Evolutionary conservation across 2,888 invertebrate species (phyloP).

Genomic region (Synanthedon andrenaeformis): DNA sequence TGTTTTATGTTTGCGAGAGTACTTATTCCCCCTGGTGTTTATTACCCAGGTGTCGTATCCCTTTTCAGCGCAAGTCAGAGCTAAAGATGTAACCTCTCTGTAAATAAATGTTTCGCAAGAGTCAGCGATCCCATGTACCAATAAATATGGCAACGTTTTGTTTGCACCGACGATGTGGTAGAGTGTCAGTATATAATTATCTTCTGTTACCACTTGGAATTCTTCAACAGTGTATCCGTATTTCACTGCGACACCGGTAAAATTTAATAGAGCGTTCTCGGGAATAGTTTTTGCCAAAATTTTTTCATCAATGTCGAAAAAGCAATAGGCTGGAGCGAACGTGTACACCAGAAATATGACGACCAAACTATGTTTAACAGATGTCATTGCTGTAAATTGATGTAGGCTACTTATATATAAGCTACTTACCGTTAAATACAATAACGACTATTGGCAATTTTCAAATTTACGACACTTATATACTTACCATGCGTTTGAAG

Average conservation of each 20-base stretch:
- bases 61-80: slow-evolving; percentile 48
- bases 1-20: slow-evolving; percentile 67
- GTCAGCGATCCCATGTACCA: slow-evolving; percentile 41
- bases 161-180: slow-evolving; percentile 16
- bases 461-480: no score
- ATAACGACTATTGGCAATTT: no score
- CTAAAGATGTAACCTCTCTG: slow-evolving; percentile 31
- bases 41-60: slow-evolving; percentile 65
- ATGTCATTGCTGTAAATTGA: no score
- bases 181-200: slow-evolving; percentile 23
- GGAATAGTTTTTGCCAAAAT: not conserved
- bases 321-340: not conserved
- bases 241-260: slow-evolving; percentile 19
- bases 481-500: no score
- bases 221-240: slow-evolving; percentile 16
- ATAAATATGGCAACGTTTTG: slow-evolving; percentile 27
- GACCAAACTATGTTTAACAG: no score
- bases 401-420: no score
- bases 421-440: no score
- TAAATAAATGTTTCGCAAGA: slow-evolving; percentile 40
- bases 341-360: not conserved
- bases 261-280: slow-evolving; percentile 12
- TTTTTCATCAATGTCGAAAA: not conserved
- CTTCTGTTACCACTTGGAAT: slow-evolving; percentile 23
- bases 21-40: slow-evolving; percentile 72